These are phyloP conservation scores for Smutsia temminckii DNA, from an alignment of 2,797 vertebrate species.

Conservation along the genomic window DNA sequence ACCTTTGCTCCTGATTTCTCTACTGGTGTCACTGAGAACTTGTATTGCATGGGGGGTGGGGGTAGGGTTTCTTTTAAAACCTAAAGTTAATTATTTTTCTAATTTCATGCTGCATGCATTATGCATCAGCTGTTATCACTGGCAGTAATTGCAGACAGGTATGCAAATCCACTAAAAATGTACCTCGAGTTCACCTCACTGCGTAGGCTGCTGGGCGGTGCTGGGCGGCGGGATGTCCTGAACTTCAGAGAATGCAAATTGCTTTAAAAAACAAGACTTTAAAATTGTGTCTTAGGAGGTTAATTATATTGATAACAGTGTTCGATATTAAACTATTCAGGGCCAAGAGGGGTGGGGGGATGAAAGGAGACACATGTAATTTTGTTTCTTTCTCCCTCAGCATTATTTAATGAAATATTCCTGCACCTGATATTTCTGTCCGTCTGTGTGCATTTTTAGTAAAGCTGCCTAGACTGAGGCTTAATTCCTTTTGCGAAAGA, in stretches of 20 bases:
- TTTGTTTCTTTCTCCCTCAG: slow-evolving; percentile 38
- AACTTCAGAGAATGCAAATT: slow-evolving; percentile 65
- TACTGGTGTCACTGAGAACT: background rate
- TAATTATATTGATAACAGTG: slow-evolving; percentile 80
- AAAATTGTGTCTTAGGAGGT: slow-evolving; percentile 75
- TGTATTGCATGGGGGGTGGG: background rate
- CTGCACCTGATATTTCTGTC: background rate
- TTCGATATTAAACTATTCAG: slow-evolving; percentile 69
- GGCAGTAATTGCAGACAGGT: slow-evolving; percentile 74
- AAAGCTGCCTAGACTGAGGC: background rate
- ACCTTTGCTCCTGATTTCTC: background rate
- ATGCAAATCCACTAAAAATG: slow-evolving; percentile 72
- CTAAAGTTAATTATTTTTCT: slow-evolving; percentile 79
- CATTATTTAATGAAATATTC: slow-evolving; percentile 44
- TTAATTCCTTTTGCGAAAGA: background rate
- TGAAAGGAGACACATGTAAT: slow-evolving; percentile 63
- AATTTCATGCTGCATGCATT: slow-evolving; percentile 78
- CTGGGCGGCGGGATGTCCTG: background rate
- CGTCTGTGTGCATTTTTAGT: background rate
- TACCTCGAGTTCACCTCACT: background rate
- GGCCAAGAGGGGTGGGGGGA: background rate
- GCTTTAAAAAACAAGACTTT: slow-evolving; percentile 71
- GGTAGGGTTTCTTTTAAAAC: slow-evolving; percentile 46
- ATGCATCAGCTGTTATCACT: slow-evolving; percentile 76
- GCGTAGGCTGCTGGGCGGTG: slow-evolving; percentile 13